These are phyloP conservation scores for Anastrepha ludens DNA, from an alignment of 1,140 invertebrate genomes.

Conservation along the genomic window DNA sequence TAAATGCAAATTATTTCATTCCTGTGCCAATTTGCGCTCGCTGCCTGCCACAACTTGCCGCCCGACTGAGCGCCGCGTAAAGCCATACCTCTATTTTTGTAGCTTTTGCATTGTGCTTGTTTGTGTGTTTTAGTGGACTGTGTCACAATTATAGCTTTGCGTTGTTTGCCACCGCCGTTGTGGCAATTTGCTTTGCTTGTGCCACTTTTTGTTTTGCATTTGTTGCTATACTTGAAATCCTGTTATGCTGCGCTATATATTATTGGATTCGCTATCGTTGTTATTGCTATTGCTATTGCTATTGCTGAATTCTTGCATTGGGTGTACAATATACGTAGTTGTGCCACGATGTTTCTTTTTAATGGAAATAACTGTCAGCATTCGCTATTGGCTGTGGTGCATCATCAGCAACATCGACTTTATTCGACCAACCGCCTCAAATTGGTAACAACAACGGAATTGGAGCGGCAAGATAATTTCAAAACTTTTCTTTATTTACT, in stretches of 20 bases:
- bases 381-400: constrained; percentile 14
- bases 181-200: constrained; percentile 51
- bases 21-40: constrained; percentile 68
- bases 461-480: constrained; percentile 33
- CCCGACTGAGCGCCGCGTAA: too few relatives aligned
- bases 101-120: not conserved
- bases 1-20: constrained; percentile 73
- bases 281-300: not conserved
- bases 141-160: constrained; percentile 38
- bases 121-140: not conserved
- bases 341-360: not conserved
- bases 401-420: constrained; percentile 27
- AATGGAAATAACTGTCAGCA: not conserved
- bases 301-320: not conserved
- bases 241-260: constrained; percentile 49
- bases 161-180: not conserved
- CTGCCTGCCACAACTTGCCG: not conserved
- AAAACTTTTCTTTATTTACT: constrained; percentile 34
- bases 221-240: constrained; percentile 34
- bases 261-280: not conserved
- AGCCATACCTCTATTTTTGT: constrained; percentile 21
- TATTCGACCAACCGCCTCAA: constrained; percentile 29
- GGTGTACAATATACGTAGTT: not conserved
- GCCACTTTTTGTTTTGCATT: constrained; percentile 46
- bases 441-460: constrained; percentile 40